Base-by-base conservation (phyloP, 2,113 vertebrate genomes). In the Chamaetylas fuelleborni region DNA sequence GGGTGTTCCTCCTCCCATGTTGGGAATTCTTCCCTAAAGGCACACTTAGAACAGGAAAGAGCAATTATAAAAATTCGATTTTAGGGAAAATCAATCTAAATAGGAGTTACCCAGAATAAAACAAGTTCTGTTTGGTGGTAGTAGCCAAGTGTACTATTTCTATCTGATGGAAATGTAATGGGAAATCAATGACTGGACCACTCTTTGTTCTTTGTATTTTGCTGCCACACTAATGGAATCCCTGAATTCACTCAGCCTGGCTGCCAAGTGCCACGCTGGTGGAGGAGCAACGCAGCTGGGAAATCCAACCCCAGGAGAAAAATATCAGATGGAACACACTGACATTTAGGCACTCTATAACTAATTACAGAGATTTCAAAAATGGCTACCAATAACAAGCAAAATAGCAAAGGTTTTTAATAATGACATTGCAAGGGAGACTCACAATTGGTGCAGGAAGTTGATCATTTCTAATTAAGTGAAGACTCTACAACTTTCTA, bases 11-110 rank as follows among this genome's bases (percentile, higher is more conserved):
- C 47, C 64, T 93, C 65, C 65, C 16, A 3, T 65, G 8, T 28
- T 90, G 82, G 67, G 82, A 88, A 53, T 62, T 69, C 18, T 67
- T 81, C 14, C 36, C 53, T 85, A 50, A 85, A 90, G 50, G 29
- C 81, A 93, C 64, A 12, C 29, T 61, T 73, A 72, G 42, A 74
- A 64, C 48, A 88, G 42, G 72, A 92, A 92, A 53, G 56, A 81
- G 7, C 60, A 81, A 94, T 93, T 71, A 62, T 12, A 74, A 88
- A 74, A 86, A 64, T 56, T 70, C 50, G 96, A n/a, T 86, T 94
- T 94, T 71, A 90, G 82, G 60, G 43, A 81, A 88, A 90, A 92
- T 94, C 93, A 92, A 88, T 96, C 64, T 79, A 83, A 83, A 71
- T 88, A 84, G 31, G 43, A 70, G 57, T 65, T 95, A 47, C 61